Evolutionary conservation across 2,888 invertebrate species (phyloP), one percentile per base, ranked within the genome.

Genomic region (Linnaemya vulpina): DNA sequence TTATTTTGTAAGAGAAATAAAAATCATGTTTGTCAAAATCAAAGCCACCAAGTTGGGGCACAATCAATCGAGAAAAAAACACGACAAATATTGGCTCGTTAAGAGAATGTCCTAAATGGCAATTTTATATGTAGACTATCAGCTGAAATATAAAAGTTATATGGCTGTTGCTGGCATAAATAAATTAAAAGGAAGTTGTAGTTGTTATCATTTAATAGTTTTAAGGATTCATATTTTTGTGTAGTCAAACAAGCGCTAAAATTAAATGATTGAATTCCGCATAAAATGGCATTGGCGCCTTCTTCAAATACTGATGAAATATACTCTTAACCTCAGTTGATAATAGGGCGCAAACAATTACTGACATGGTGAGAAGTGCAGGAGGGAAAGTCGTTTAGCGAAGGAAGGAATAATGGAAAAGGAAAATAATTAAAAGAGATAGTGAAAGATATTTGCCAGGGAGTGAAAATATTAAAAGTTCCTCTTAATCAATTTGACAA

Each of bases 1-100:
- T 77, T 73, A 77, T 68, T 73, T 68, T 63, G 15, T 25, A 68
- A 76, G 55, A 71, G 67, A 55, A 83, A 83, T 65, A 60, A 73
- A 71, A 82, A 63, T 73, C 46, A 62, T 51, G 58, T 71, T 83
- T 73, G 71, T 73, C 82, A 83, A 77, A 71, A 77, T 60, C 40
- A 35, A 51, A 58, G 40, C 77, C 58, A 51, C 60, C 38, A 68
- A 77, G 67, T 68, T 68, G 60, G 49, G 65, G 13, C 55, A 35
- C 76, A 76, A 76, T 58, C 58, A 58, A 67, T 62, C 60, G 17
- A 78, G 20, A 46, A 77, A 46, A 46, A n/a, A 60, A 30, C 51
- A 43, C 8, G 49, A 5, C 17, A 78, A 70, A 53, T 62, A 40
- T 78, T 51, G 10, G 4, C 13, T 15, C 17, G 11, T 20, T 25